phyloP scores from a whole-genome alignment of 2,888 invertebrate species.

The Eupithecia inturbata region DNA sequence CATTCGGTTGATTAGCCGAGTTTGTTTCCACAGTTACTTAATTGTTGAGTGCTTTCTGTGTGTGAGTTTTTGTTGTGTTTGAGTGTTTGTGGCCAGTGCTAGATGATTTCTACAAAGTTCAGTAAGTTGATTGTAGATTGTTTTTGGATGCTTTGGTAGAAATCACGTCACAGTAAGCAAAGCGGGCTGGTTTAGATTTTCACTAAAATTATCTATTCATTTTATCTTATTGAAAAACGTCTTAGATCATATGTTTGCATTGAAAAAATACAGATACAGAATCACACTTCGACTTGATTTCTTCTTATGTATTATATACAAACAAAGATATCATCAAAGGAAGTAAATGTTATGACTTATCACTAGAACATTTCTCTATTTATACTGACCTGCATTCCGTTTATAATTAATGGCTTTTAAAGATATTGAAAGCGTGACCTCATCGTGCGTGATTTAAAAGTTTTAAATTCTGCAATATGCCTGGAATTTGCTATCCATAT shows the following conservation, averaged over 20 bases:
- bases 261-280: background rate
- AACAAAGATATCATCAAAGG: background rate
- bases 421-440: background rate
- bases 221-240: background rate
- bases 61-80: conserved; percentile 52
- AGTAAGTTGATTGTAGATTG: conserved; percentile 43
- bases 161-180: background rate
- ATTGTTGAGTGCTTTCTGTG: conserved; percentile 52
- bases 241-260: background rate
- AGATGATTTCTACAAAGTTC: conserved; percentile 48
- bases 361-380: conserved; percentile 20
- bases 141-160: conserved; percentile 10
- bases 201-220: background rate
- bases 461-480: background rate
- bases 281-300: background rate
- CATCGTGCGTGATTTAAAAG: background rate
- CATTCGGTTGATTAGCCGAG: conserved; percentile 65
- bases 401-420: conserved; percentile 5
- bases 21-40: conserved; percentile 52
- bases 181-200: background rate
- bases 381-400: conserved; percentile 25
- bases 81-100: conserved; percentile 52
- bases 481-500: no score
- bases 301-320: background rate
- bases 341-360: conserved; percentile 16